These are phyloP conservation scores for Ceyx margarethae DNA, from an alignment of 2,113 vertebrate genomes.

Conservation along the genomic window DNA sequence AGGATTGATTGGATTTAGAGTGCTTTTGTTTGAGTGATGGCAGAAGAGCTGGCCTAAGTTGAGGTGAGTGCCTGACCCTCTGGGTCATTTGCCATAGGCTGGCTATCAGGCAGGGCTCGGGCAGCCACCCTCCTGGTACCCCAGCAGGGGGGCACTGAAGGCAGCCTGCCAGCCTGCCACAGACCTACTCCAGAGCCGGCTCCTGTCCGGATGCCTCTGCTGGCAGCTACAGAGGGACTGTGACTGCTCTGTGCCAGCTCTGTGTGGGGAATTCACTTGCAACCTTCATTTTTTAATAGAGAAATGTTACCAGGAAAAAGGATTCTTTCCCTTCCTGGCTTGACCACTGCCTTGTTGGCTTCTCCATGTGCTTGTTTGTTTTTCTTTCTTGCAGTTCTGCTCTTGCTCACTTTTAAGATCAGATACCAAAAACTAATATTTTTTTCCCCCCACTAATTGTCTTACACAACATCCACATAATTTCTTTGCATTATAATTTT, in stretches of 20 bases:
- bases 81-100: not conserved
- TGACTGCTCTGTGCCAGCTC: not conserved
- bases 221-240: not conserved
- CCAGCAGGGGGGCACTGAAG: not conserved
- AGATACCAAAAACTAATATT: rapidly evolving
- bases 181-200: not conserved
- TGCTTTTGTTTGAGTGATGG: not conserved
- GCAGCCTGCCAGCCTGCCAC: not conserved
- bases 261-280: not conserved
- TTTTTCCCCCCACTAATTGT: not conserved
- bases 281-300: not conserved
- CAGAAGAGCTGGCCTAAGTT: not conserved
- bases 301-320: not conserved
- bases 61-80: not conserved
- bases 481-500: not conserved
- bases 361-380: not conserved
- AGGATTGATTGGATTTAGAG: not conserved
- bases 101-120: not conserved
- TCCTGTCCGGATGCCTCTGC: not conserved
- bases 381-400: not conserved
- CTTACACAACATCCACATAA: not conserved
- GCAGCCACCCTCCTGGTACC: not conserved
- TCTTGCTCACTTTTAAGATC: conserved; percentile 2
- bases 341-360: not conserved
- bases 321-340: not conserved